Base-by-base conservation (phyloP, 2,797 vertebrate species). In the Sebastes taczanowskii region DNA sequence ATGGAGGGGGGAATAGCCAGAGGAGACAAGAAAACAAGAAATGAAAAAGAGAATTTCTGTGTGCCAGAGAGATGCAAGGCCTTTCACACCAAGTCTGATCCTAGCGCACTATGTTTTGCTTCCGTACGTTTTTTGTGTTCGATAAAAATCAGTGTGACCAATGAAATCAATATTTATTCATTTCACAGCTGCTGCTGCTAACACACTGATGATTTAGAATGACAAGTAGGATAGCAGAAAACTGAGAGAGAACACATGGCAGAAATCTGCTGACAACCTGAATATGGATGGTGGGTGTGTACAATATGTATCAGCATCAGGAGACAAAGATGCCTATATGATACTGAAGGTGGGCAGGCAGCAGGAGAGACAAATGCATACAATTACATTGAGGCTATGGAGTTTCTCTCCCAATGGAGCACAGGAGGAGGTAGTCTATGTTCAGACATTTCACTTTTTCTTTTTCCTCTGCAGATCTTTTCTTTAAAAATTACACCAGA, bases 11-110 rank as follows among this genome's bases (percentile, higher is more conserved):
- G 63, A 83, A 78, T 70, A 72, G 74, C 72, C 27, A 6, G 75
- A 79, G 82, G 70, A 86, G 66, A 68, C 30, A 53, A 38, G 38
- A 35, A 71, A 66, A 56, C 16, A 38, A 60, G 30, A 53, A 74
- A 77, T 76, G 63, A 84, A 55, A 67, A 42, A 72, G 63, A 74
- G 32, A 72, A 89, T 78, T 70, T 60, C 60, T 11, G 25, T 59
- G 38, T 79, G 53, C 29, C 34, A 25, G n/a, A 78, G n/a, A 68
- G n/a, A 59, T 56, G 20, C 23, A 7, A 32, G 52, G 55, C 27
- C 69, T 71, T 77, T 78, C n/a, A 64, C 14, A 7, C 42, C 27
- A 18, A 35, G n/a, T 58, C 30, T 46, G 29, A 59, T 59, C 30
- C 49, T 11, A 20, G 9, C 20, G 20, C 53, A 20, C 25, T 73